Conservation (phyloP, 2,113 vertebrate genomes). For the Enhydra lutris region DNA sequence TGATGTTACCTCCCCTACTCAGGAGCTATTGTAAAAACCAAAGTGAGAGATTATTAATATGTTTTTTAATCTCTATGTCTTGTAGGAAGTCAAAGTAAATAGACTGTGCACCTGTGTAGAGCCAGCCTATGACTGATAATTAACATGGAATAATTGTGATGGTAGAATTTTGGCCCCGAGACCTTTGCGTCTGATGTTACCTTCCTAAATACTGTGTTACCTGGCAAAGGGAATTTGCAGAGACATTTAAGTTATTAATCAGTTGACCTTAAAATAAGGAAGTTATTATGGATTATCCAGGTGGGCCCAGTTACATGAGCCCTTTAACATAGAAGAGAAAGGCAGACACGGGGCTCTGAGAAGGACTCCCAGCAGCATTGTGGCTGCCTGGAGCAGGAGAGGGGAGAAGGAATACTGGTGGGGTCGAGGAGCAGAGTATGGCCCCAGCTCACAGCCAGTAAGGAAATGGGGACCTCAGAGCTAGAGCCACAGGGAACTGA, state of each 20-base stretch:
- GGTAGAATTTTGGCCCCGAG: neutral
- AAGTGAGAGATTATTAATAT: neutral
- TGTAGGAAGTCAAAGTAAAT: neutral
- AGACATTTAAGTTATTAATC: neutral
- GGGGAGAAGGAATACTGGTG: neutral
- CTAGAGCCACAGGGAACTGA: neutral
- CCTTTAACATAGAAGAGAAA: neutral
- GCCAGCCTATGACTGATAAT: neutral
- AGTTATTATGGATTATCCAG: neutral
- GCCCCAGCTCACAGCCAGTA: neutral
- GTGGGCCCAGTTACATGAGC: neutral
- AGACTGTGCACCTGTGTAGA: neutral
- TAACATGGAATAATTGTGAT: neutral
- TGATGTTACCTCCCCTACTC: neutral
- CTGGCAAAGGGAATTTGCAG: neutral
- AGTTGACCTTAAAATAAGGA: neutral
- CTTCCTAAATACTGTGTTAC: neutral
- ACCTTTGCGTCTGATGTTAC: neutral
- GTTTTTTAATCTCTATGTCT: neutral
- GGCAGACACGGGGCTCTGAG: fast-evolving
- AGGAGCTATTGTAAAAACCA: neutral
- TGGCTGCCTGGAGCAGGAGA: neutral
- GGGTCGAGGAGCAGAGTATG: neutral
- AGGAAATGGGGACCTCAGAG: neutral
- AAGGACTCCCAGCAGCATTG: neutral